phyloP scores from a whole-genome alignment of 2,888 invertebrate species.

The Gasteruption jaculator region DNA sequence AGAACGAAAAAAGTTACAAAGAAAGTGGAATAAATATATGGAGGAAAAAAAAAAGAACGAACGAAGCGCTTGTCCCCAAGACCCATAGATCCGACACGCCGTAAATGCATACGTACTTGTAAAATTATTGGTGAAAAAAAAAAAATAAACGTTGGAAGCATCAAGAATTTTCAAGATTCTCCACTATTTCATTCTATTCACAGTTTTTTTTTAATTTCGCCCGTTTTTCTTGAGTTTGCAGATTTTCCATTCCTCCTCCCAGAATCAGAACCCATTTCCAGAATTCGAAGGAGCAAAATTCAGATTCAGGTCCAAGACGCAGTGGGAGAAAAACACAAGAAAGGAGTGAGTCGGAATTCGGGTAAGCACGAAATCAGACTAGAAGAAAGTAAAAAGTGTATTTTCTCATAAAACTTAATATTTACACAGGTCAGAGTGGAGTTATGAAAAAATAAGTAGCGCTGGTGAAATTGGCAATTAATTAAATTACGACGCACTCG shows the following conservation, averaged over 20 bases:
- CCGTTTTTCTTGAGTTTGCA: no score
- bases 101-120: conserved; percentile 42
- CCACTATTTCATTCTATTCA: no score
- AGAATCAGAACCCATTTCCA: no score
- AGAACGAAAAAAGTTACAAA: conserved; percentile 25
- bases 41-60: conserved; percentile 29
- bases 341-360: no score
- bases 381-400: no score
- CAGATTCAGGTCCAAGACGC: no score
- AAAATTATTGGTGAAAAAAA: conserved; percentile 45
- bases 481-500: conserved; percentile 67
- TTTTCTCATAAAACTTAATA: conserved; percentile 23
- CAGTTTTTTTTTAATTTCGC: no score
- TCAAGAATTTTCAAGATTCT: no score
- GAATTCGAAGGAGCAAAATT: no score
- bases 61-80: conserved; percentile 30
- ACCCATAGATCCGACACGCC: conserved; percentile 37
- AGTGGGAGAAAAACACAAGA: no score
- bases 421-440: conserved; percentile 20
- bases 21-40: conserved; percentile 23
- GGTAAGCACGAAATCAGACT: no score
- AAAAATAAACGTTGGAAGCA: conserved; percentile 46
- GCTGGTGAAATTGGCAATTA: conserved; percentile 5
- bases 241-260: no score
- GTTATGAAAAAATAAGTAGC: conserved; percentile 14